Percentiles rank a stretch among this genome's conserved stretches.
Conservation (phyloP, 2,113 vertebrate species). For the Phrynosoma blainvillii region DNA sequence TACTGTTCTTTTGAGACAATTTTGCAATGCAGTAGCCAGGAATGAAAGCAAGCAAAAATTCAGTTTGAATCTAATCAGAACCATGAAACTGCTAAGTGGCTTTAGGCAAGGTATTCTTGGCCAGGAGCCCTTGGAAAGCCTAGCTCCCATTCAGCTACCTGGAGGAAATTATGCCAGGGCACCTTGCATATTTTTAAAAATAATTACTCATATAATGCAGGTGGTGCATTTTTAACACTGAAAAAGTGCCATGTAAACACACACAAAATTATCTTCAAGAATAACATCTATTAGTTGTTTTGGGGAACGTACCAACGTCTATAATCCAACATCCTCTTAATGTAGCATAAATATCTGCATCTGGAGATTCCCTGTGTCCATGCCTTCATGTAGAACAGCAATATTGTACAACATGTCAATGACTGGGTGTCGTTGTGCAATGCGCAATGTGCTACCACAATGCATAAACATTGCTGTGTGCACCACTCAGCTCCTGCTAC, state of each 20-base stretch:
- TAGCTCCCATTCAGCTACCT: not conserved
- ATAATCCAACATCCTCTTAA: too few relatives aligned
- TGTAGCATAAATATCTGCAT: too few relatives aligned
- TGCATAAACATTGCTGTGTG: too few relatives aligned
- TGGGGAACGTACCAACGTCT: not conserved
- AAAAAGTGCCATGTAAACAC: not conserved
- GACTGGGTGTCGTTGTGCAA: too few relatives aligned
- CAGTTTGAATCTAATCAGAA: not conserved
- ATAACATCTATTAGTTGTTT: constrained; percentile 34
- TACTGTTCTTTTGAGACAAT: constrained; percentile 35
- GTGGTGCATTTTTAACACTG: not conserved
- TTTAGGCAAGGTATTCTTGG: not conserved
- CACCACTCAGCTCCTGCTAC: too few relatives aligned
- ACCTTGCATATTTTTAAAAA: not conserved
- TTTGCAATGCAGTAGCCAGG: constrained; percentile 4
- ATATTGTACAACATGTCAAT: too few relatives aligned
- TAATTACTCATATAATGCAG: not conserved
- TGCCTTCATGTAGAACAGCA: too few relatives aligned
- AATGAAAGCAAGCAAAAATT: not conserved
- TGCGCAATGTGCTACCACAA: too few relatives aligned
- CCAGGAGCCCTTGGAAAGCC: not conserved
- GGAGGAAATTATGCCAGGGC: not conserved
- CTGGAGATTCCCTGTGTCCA: too few relatives aligned
- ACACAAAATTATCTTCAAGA: not conserved
- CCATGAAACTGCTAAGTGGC: not conserved